phyloP scores from a whole-genome alignment of 2,888 invertebrate genomes.

The Pyrocoelia pectoralis region DNA sequence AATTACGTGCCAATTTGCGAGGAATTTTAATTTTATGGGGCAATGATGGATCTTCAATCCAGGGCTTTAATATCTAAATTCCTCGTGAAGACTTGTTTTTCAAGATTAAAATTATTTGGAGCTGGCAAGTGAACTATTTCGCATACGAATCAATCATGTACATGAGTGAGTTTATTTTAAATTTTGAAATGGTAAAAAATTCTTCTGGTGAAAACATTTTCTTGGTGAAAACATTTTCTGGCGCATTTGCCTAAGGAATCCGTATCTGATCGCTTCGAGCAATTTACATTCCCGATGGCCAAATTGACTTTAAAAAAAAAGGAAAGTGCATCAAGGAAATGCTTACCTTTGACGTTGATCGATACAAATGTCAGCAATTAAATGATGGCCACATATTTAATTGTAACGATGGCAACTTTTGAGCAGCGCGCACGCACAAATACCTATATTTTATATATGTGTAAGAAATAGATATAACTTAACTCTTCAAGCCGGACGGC shows the following conservation, averaged over 20 bases:
- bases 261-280: slow-evolving; percentile 41
- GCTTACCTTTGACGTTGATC: slow-evolving; percentile 51
- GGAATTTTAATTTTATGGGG: slow-evolving; percentile 19
- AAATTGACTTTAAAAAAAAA: slow-evolving; percentile 17
- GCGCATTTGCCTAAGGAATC: slow-evolving; percentile 42
- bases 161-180: slow-evolving; percentile 12
- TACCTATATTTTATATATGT: slow-evolving; percentile 21
- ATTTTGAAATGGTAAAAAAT: slow-evolving; percentile 3
- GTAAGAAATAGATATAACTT: slow-evolving; percentile 29
- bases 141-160: slow-evolving; percentile 37
- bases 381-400: slow-evolving; percentile 46
- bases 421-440: slow-evolving; percentile 30
- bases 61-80: slow-evolving; percentile 38
- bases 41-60: slow-evolving; percentile 36
- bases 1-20: background rate
- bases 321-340: slow-evolving; percentile 22
- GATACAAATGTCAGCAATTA: slow-evolving; percentile 51
- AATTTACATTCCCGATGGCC: slow-evolving; percentile 42
- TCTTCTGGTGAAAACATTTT: background rate
- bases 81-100: slow-evolving; percentile 43
- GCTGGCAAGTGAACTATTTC: slow-evolving; percentile 44
- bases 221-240: background rate
- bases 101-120: slow-evolving; percentile 43
- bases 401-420: slow-evolving; percentile 27
- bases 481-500: slow-evolving; percentile 37